These are phyloP conservation scores for Xenus cinereus DNA, from an alignment of 2,113 vertebrate genomes.

Conservation along the genomic window DNA sequence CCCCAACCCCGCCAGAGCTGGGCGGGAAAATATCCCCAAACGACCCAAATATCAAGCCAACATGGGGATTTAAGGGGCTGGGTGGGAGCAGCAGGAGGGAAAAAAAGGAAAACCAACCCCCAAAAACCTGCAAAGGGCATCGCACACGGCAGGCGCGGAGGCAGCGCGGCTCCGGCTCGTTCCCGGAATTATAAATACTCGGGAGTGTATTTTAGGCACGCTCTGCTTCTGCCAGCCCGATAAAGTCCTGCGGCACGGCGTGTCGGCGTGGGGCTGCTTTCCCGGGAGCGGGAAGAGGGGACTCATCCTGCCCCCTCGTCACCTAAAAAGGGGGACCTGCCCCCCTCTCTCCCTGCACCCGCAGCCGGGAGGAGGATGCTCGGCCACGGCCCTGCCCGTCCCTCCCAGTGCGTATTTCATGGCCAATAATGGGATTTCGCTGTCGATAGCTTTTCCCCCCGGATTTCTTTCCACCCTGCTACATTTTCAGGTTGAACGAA, in stretches of 20 bases:
- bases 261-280: not conserved
- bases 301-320: not conserved
- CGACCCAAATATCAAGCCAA: not conserved
- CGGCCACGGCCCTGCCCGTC: not conserved
- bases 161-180: fast-evolving
- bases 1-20: not conserved
- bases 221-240: not conserved
- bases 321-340: not conserved
- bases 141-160: not conserved
- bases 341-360: not conserved
- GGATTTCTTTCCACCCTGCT: constrained; percentile 15
- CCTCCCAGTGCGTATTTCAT: constrained; percentile 19
- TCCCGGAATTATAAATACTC: not conserved
- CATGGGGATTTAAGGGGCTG: not conserved
- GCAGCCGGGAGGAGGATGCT: not conserved
- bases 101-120: not conserved
- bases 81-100: not conserved
- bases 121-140: not conserved
- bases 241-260: fast-evolving
- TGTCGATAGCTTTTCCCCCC: not conserved
- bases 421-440: constrained; percentile 39
- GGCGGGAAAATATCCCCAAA: not conserved
- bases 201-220: not conserved
- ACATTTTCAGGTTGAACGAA: constrained; percentile 43
- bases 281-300: not conserved